Base-by-base conservation (phyloP, 2,797 vertebrate genomes). In the Graptemys geographica region DNA sequence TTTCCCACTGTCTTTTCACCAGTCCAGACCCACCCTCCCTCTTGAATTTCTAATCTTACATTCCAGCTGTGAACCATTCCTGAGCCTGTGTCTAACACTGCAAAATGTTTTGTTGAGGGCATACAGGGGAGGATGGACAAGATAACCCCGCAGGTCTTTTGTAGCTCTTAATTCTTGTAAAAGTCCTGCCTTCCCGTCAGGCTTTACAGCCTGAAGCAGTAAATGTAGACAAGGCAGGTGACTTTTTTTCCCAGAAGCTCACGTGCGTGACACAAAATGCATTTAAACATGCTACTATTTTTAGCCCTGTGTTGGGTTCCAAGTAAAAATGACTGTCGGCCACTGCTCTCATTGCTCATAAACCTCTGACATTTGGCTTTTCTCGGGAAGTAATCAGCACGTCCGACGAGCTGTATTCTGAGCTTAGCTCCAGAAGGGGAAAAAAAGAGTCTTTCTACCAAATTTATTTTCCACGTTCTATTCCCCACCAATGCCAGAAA, bases 21-120 rank as follows among this genome's bases (percentile, higher is more conserved):
- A 33, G 2, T 79, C 92, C 92, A 89, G 89, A 0, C 92, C 96
- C 31, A 41, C 6, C 11, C 25, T 88, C 96, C 95, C 94, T 87
- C 91, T 96, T 91, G 86, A 16, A 18, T 27, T 57, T n/a, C 84
- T 79, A 2, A 88, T 96, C 90, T 96, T 88, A 95, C 87, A 44
- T 81, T 83, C 49, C 87, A 86, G 90, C 79, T 3, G 0, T 95
- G 95, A 96, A 90, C 96, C 95, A 97, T 87, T 96, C 37, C 92
- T 87, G 92, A 88, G 85, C 91, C 96, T 90, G 87, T 96, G 96
- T 91, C 80, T 83, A 44, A 65, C 56, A 1, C 95, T 95, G 95
- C 95, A 95, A 94, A 96, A 95, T 95, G 94, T 97, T 96, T 90
- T 89, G 93, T 95, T 96, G 87, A 94, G 91, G 87, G 55, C 59